Conservation (phyloP, 2,113 vertebrate species). For the Sturnus vulgaris region DNA sequence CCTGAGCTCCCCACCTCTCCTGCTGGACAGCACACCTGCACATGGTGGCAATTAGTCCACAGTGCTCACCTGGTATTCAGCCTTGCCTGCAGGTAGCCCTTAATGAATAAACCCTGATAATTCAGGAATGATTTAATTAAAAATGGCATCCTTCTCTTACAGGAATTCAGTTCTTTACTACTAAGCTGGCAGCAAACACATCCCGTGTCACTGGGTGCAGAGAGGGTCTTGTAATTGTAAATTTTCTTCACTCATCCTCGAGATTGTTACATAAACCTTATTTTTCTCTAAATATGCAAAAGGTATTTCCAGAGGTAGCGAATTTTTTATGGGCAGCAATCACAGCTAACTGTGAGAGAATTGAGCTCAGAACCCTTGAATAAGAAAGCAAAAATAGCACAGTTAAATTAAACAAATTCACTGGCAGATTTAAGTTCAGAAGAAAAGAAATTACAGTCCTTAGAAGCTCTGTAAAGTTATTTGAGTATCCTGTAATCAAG, state of each 20-base stretch:
- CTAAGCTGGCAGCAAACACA: background rate
- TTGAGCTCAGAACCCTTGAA: background rate
- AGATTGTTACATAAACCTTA: background rate
- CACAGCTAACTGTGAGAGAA: background rate
- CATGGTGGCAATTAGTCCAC: background rate
- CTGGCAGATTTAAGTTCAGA: background rate
- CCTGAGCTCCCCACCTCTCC: background rate
- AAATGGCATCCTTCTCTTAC: background rate
- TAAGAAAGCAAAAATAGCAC: background rate
- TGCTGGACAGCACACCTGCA: background rate
- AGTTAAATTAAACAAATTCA: background rate
- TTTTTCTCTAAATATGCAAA: background rate
- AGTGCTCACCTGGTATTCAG: background rate
- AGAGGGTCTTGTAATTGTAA: background rate
- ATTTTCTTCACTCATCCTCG: background rate
- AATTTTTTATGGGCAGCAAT: background rate
- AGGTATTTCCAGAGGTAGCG: background rate
- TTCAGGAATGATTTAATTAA: background rate
- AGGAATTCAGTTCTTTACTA: background rate
- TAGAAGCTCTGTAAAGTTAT: background rate
- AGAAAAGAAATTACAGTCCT: background rate
- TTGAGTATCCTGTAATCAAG: background rate
- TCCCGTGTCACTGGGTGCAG: background rate
- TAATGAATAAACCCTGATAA: background rate
- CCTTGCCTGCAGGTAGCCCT: background rate